Evolutionary conservation across 2,888 invertebrate genomes (phyloP).

Genomic region (Lasioglossum villosulum): DNA sequence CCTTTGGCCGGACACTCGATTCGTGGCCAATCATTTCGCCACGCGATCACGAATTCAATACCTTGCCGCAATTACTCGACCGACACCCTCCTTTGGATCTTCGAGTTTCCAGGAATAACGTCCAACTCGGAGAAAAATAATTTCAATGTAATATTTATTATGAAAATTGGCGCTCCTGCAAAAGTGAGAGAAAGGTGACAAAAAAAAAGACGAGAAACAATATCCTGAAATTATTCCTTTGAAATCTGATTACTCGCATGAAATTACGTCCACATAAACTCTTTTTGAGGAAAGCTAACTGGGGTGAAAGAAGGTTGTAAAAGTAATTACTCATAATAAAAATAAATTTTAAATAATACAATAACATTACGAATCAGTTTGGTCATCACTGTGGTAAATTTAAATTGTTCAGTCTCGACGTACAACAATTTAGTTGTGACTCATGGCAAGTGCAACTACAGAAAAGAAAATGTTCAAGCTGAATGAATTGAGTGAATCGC

Average conservation of each 20-base stretch:
- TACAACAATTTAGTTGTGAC: not conserved
- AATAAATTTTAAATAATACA: not conserved
- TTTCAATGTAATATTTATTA: too few species aligned
- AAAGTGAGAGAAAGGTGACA: too few species aligned
- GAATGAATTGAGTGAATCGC: not conserved
- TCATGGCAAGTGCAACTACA: too few species aligned
- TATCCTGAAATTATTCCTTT: not conserved
- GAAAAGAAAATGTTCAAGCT: too few species aligned
- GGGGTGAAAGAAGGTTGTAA: not conserved
- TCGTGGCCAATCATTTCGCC: constrained; percentile 19
- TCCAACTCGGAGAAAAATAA: not conserved
- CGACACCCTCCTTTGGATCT: not conserved
- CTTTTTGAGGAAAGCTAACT: not conserved
- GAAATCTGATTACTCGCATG: not conserved
- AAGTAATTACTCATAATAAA: not conserved
- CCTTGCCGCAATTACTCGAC: not conserved
- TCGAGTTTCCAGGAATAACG: not conserved
- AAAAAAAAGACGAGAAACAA: too few species aligned
- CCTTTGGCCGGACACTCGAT: constrained; percentile 3
- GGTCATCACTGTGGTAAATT: too few species aligned
- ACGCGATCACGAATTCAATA: not conserved
- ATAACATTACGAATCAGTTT: too few species aligned
- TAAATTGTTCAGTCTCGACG: too few species aligned
- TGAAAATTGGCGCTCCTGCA: too few species aligned
- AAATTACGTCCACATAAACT: not conserved